Base-by-base conservation (phyloP, 1,140 invertebrate genomes). In the Formica exsecta region DNA sequence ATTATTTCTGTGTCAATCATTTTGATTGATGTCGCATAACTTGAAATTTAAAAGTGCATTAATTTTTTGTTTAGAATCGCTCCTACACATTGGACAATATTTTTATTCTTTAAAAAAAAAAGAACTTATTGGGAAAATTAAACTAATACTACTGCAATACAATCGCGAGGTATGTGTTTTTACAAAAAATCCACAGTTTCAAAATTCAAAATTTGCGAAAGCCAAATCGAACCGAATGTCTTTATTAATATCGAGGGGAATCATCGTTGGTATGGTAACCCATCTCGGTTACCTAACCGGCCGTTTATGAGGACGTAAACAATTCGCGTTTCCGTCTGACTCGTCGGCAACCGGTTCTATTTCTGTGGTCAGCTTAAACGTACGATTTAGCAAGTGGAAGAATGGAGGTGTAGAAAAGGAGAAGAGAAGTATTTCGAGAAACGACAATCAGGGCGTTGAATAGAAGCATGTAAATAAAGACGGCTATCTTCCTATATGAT, bases 251-350 rank as follows among this genome's bases (percentile, higher is more conserved):
- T 41, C 79, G 25, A 74, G 68, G 29, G 19, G 38, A 41, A 48
- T 84, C 71, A 64, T 85, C 44, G 57, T n/a, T 16, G 81, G 32
- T 66, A 85, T 32, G 81, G 44, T 77, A 85, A 77, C 61, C 61
- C 73, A 85, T 64, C 48, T 76, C 41, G 65, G 51, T 87, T 87
- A 87, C 73, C 83, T 87, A 87, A 87, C 65, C 54, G 41, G 44
- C 57, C 38, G 64, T 36, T 85, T 70, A 87, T 38, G 80, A 81
- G 71, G 84, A 91, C 85, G 83, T 89, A 92, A 92, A 92, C 89
- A 92, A 93, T 91, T 66, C 22, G 51, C 8, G 41, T 75, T 13
- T 74, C 77, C 80, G 66, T 61, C 70, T 48, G 65, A 76, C 74
- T 29, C 66, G 59, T 85, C 86, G 74, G 83, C 65, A 89, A 87